A percentile compares a stretch with the other conserved stretches of the same genome.
These are phyloP conservation scores for Machaerirhynchus nigripectus DNA, from an alignment of 2,113 vertebrate genomes.

Conservation along the genomic window DNA sequence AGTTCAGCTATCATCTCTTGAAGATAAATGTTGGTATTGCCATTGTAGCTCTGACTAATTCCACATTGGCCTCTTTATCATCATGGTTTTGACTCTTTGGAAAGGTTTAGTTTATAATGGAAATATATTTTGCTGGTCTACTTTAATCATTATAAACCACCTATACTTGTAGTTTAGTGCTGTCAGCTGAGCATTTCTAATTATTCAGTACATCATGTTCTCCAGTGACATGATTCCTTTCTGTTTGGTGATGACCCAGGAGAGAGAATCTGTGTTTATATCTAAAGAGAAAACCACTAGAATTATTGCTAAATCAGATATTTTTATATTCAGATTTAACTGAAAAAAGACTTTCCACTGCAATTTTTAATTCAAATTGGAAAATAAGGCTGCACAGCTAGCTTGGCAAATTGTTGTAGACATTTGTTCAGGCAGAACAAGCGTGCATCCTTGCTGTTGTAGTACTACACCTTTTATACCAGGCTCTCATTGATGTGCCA, in stretches of 20 bases:
- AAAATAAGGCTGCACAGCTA: background rate
- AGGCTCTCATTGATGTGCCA: background rate
- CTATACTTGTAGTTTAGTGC: background rate
- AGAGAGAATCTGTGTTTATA: background rate
- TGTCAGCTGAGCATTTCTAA: conserved; percentile 17
- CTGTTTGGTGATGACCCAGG: background rate
- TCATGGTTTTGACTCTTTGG: conserved; percentile 7
- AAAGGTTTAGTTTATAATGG: conserved; percentile 3
- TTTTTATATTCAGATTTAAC: background rate
- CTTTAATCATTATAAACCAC: background rate
- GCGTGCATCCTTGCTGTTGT: background rate
- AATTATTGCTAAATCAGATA: background rate
- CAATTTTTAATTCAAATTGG: background rate
- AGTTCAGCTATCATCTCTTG: conserved; percentile 43
- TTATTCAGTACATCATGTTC: background rate
- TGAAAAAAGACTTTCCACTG: background rate
- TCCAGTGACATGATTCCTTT: background rate
- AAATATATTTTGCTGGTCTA: conserved; percentile 29
- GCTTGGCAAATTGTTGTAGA: background rate
- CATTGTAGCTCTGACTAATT: conserved; percentile 27
- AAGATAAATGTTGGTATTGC: conserved; percentile 51
- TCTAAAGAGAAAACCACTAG: background rate
- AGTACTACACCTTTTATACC: background rate
- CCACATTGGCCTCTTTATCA: background rate
- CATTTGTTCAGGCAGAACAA: background rate